Evolutionary conservation across 2,888 invertebrate species (phyloP), one percentile per base, ranked within the genome.

Genomic region (Ichneumoninae sp.): DNA sequence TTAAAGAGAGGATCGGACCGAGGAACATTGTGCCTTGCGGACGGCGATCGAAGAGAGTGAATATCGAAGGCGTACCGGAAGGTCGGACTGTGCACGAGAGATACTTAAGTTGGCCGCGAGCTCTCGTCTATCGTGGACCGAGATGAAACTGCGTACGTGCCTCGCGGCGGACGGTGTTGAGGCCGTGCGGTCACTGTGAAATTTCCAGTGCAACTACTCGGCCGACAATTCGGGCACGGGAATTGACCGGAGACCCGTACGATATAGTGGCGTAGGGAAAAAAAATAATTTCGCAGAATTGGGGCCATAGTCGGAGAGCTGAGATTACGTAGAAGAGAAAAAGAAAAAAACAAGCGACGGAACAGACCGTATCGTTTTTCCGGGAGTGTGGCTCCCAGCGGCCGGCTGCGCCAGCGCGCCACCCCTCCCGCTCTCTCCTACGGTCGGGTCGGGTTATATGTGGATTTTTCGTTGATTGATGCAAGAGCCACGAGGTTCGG

Each of bases 401-500:
- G 63, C 63, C 63, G 63, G 63, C 63, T 63, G 63, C 30, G 60
- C 33, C 16, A 16, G 63, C 60, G 60, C 60, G 60, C n/a, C 6
- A 16, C 6, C 60, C 8, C 57, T 10, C 57, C 22, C 57, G 10
- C 57, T 26, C 22, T 6, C 44, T 40, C 44, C 44, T 3, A 0
- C 13, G 13, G 3, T 16, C 65, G 40, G 77, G 60, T 69, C 66
- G 77, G 50, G 73, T 16, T 77, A 74, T 78, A 63, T 69, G 83
- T 69, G 83, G 78, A 47, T 78, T 83, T 83, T 78, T 70, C 63
- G 83, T 83, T 60, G 63, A 78, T 83, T 83, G 83, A 78, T 83
- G 78, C 66, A 77, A 83, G 82, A 83, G 68, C 82, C 82, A 77
- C 82, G 82, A 83, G 82, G 68, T 78, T 83, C 77, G 78, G 69